Evolutionary conservation across 2,113 vertebrate genomes (phyloP).

Genomic region (Cricetomys ansorgei): DNA sequence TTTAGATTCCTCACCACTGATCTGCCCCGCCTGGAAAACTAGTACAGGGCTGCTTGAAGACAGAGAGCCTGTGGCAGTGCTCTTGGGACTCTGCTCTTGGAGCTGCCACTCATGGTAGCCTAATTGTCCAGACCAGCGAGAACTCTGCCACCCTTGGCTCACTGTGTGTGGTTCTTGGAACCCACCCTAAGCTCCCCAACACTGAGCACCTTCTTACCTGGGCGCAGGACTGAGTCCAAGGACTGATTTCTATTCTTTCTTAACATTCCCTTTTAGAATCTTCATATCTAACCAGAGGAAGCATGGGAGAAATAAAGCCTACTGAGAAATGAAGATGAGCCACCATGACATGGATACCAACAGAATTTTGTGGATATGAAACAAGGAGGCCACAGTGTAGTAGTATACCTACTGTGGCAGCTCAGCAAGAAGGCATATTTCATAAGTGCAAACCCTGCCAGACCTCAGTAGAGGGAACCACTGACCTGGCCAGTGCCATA

Average conservation of each 20-base stretch:
- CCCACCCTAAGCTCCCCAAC: fast-evolving
- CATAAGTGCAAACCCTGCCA: too few species aligned
- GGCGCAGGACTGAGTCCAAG: neutral
- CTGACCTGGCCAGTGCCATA: too few species aligned
- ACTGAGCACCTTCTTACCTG: neutral
- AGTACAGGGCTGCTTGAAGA: neutral
- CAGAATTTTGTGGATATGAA: neutral
- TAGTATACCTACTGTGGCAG: too few species aligned
- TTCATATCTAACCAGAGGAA: neutral
- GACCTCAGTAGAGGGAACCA: too few species aligned
- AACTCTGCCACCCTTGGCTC: fast-evolving
- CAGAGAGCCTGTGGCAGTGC: too few species aligned
- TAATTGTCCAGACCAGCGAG: neutral
- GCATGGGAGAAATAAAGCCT: neutral
- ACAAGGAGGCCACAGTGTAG: neutral
- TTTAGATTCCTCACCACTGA: neutral
- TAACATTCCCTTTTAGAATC: neutral
- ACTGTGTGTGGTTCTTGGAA: fast-evolving
- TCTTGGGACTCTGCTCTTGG: neutral
- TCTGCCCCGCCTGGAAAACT: too few species aligned
- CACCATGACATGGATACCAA: neutral
- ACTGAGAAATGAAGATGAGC: neutral
- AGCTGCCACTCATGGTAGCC: neutral
- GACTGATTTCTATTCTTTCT: neutral
- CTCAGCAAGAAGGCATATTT: too few species aligned